phyloP scores from a whole-genome alignment of 2,888 invertebrate genomes.

The Agrotis ipsilon region DNA sequence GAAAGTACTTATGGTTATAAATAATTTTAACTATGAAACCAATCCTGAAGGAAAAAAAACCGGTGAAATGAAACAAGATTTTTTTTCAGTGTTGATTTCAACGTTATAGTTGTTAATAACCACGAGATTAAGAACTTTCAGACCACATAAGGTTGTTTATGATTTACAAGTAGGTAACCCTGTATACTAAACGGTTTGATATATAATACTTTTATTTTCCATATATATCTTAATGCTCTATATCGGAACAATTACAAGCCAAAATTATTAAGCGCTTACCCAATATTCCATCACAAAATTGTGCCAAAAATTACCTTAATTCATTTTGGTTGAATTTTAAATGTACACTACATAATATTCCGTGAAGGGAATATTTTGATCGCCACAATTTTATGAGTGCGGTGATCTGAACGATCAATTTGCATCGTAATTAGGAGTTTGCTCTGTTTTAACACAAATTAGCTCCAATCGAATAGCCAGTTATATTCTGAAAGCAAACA shows the following conservation, averaged over 20 bases:
- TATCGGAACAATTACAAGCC: slow-evolving; percentile 9
- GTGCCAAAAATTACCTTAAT: slow-evolving; percentile 61
- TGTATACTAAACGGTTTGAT: too few species aligned
- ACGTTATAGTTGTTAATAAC: too few species aligned
- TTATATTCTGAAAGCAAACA: slow-evolving; percentile 74
- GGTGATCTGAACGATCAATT: slow-evolving; percentile 86
- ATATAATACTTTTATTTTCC: too few species aligned
- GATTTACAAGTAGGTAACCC: too few species aligned
- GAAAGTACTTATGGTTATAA: too few species aligned
- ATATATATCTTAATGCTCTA: not conserved
- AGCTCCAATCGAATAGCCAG: slow-evolving; percentile 78
- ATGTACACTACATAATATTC: slow-evolving; percentile 53
- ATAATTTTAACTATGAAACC: too few species aligned
- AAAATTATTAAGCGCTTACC: slow-evolving; percentile 40
- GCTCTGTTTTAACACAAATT: slow-evolving; percentile 86
- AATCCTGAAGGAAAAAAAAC: too few species aligned
- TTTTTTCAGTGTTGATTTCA: too few species aligned
- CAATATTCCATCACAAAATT: slow-evolving; percentile 53
- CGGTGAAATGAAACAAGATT: too few species aligned
- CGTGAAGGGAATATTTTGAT: slow-evolving; percentile 71
- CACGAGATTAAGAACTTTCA: too few species aligned
- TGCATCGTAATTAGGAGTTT: slow-evolving; percentile 88
- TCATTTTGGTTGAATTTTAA: slow-evolving; percentile 58
- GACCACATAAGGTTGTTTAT: too few species aligned
- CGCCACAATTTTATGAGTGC: slow-evolving; percentile 80